phyloP scores from a whole-genome alignment of 2,113 vertebrate genomes.

The Pteronura brasiliensis region DNA sequence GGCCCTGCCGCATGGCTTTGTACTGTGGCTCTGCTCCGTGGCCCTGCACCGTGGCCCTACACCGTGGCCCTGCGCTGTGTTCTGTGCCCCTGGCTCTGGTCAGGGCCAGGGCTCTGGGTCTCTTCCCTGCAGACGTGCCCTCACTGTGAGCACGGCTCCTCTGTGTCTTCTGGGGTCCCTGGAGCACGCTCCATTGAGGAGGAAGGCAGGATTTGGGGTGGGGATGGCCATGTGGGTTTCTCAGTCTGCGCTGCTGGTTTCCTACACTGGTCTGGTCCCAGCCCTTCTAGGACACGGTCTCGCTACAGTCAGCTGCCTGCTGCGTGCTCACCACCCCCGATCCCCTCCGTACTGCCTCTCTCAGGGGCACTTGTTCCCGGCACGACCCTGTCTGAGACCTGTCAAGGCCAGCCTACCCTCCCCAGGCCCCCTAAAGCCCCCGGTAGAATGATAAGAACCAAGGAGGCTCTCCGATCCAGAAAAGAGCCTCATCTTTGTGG shows the following conservation, averaged over 20 bases:
- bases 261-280: neutral
- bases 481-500: neutral
- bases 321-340: neutral
- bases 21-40: neutral
- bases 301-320: neutral
- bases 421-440: neutral
- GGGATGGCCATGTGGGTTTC: rapidly evolving
- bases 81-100: neutral
- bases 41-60: neutral
- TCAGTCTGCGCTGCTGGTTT: rapidly evolving
- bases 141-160: rapidly evolving
- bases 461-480: neutral
- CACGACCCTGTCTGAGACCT: neutral
- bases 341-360: neutral
- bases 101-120: neutral
- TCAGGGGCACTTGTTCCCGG: neutral
- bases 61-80: neutral
- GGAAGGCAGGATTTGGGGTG: too few relatives aligned
- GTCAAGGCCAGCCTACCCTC: neutral
- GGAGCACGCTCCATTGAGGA: rapidly evolving
- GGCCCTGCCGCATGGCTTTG: neutral
- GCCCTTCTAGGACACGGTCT: neutral
- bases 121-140: neutral
- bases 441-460: neutral
- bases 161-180: too few relatives aligned